Evolutionary conservation across 2,797 vertebrate genomes (phyloP).

Genomic region (Crenichthys baileyi): DNA sequence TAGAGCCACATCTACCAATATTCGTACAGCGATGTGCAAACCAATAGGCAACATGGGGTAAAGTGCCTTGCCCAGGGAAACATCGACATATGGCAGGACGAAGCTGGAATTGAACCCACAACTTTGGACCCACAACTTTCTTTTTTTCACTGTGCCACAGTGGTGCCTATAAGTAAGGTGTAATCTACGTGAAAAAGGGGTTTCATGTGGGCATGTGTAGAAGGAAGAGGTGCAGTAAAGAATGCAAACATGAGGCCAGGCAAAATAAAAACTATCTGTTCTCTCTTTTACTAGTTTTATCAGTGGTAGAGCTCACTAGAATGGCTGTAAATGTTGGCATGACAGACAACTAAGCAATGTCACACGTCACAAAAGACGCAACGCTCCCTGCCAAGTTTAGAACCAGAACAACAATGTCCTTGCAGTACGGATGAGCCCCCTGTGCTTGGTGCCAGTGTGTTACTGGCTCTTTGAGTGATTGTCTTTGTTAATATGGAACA

Average conservation of each 20-base stretch:
- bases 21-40: no score
- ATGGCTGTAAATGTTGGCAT: constrained; percentile 49
- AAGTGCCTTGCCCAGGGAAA: no score
- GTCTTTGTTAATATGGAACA: constrained; percentile 64
- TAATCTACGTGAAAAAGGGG: constrained; percentile 19
- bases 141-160: no score
- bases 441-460: constrained; percentile 69
- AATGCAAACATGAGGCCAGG: constrained; percentile 46
- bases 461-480: constrained; percentile 63
- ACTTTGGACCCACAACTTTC: no score
- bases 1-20: no score
- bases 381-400: constrained; percentile 52
- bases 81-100: no score
- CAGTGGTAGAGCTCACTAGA: constrained; percentile 46
- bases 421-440: constrained; percentile 57
- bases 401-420: constrained; percentile 58
- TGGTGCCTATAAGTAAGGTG: not conserved
- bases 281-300: constrained; percentile 58
- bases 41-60: no score
- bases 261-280: constrained; percentile 41
- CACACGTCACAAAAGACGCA: constrained; percentile 67
- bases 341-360: constrained; percentile 38
- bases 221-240: constrained; percentile 26
- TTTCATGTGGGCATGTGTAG: constrained; percentile 21
- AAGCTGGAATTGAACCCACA: no score